Conservation (phyloP, 2,797 vertebrate species). For the Crenichthys baileyi region DNA sequence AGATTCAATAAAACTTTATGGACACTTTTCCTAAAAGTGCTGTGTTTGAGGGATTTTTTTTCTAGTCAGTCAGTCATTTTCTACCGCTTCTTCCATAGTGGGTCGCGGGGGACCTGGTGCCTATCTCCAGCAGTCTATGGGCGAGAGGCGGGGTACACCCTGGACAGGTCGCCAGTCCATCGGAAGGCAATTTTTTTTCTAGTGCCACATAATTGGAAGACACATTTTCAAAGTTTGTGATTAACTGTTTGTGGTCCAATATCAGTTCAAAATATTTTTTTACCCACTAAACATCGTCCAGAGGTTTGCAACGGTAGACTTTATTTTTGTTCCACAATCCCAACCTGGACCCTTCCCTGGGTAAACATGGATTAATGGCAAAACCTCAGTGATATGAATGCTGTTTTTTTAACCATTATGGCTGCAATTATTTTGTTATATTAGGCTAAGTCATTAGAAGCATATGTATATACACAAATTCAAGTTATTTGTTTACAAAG, state of each 20-base stretch:
- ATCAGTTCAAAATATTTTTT: neutral
- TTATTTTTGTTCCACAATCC: too few relatives aligned
- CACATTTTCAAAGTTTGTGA: neutral
- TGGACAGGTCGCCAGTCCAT: too few relatives aligned
- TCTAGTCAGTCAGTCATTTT: too few relatives aligned
- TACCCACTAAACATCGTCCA: neutral
- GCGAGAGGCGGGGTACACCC: too few relatives aligned
- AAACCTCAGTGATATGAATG: neutral
- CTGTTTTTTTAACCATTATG: neutral
- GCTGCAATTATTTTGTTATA: neutral
- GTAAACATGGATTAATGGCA: too few relatives aligned
- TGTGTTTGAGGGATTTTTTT: conserved; percentile 14
- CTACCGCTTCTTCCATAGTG: too few relatives aligned
- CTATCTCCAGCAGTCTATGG: too few relatives aligned
- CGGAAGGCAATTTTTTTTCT: too few relatives aligned
- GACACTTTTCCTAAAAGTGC: conserved; percentile 52
- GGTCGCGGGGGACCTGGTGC: too few relatives aligned
- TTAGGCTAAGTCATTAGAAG: neutral
- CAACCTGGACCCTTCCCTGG: neutral
- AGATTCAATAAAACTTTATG: conserved; percentile 62
- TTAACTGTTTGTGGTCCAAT: neutral
- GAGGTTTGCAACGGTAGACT: neutral
- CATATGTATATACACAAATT: too few relatives aligned
- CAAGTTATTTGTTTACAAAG: too few relatives aligned
- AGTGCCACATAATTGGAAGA: neutral